A percentile compares a stretch with the other conserved stretches of the same genome.
phyloP scores from a whole-genome alignment of 2,113 vertebrate genomes.

The Vidua macroura region DNA sequence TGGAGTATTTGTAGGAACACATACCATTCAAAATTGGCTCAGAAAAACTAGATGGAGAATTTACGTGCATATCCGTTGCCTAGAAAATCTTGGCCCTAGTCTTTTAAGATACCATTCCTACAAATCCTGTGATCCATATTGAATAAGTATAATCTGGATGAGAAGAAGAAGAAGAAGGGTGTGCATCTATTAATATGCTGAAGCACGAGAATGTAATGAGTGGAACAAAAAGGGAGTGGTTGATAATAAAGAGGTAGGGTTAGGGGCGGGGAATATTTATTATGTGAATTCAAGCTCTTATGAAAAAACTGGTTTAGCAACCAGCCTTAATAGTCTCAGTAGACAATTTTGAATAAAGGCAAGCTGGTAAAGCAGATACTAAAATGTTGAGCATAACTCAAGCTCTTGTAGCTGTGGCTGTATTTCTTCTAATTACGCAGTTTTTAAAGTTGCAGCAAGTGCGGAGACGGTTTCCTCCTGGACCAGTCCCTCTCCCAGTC shows the following conservation, averaged over 20 bases:
- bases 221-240: neutral
- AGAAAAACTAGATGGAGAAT: neutral
- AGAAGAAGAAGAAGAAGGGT: neutral
- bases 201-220: neutral
- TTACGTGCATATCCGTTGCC: neutral
- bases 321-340: neutral
- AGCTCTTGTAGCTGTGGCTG: neutral
- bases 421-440: neutral
- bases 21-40: neutral
- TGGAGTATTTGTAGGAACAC: neutral
- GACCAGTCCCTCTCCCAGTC: conserved; percentile 55
- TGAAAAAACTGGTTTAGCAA: conserved; percentile 1
- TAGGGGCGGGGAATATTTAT: neutral
- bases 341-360: neutral
- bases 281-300: neutral
- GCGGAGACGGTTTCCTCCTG: conserved; percentile 43
- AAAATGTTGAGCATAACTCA: conserved; percentile 48
- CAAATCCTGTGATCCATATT: neutral
- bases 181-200: neutral
- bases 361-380: neutral
- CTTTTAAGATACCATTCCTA: neutral
- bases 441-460: conserved; percentile 49
- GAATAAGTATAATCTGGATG: neutral
- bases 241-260: conserved; percentile 11
- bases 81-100: neutral